Evolutionary conservation across 2,888 invertebrate genomes (phyloP).

Genomic region (Notodonta ziczac): DNA sequence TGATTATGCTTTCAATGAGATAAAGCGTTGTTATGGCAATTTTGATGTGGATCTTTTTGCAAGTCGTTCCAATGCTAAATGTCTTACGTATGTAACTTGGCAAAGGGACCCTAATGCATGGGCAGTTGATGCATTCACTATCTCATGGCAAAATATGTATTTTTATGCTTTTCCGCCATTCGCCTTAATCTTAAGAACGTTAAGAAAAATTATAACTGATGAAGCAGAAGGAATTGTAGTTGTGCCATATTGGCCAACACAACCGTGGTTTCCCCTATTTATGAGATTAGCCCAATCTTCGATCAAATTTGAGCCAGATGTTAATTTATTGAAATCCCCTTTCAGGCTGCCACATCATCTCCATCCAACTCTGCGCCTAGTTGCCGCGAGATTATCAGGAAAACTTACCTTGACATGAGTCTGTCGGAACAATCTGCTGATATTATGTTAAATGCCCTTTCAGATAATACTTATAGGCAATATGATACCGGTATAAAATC

Average conservation of each 20-base stretch:
- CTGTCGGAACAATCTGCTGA: slow-evolving; percentile 9
- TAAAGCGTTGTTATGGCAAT: slow-evolving; percentile 4
- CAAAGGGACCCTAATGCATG: slow-evolving; percentile 21
- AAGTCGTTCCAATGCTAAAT: slow-evolving; percentile 14
- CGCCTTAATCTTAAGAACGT: slow-evolving; percentile 16
- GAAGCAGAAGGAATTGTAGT: slow-evolving; percentile 18
- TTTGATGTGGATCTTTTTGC: slow-evolving; percentile 18
- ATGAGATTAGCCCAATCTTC: slow-evolving; percentile 14
- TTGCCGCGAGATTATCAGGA: slow-evolving; percentile 22
- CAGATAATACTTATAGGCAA: slow-evolving; percentile 16
- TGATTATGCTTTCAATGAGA: not conserved
- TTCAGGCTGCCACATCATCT: slow-evolving; percentile 16
- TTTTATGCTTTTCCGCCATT: slow-evolving; percentile 32
- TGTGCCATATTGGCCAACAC: slow-evolving; percentile 21
- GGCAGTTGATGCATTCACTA: slow-evolving; percentile 22
- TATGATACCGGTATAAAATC: slow-evolving; percentile 17
- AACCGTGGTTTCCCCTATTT: slow-evolving; percentile 22
- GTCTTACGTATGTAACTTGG: slow-evolving; percentile 14
- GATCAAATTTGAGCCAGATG: slow-evolving; percentile 11
- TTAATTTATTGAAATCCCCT: slow-evolving; percentile 16
- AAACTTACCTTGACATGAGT: slow-evolving; percentile 7
- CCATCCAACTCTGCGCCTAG: slow-evolving; percentile 11
- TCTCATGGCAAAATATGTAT: slow-evolving; percentile 15
- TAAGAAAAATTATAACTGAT: slow-evolving; percentile 20
- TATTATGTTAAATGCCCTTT: slow-evolving; percentile 17